Evolutionary conservation across 2,113 vertebrate genomes (phyloP), one percentile per base, ranked within the genome.

Genomic region (Ammodytes dubius): DNA sequence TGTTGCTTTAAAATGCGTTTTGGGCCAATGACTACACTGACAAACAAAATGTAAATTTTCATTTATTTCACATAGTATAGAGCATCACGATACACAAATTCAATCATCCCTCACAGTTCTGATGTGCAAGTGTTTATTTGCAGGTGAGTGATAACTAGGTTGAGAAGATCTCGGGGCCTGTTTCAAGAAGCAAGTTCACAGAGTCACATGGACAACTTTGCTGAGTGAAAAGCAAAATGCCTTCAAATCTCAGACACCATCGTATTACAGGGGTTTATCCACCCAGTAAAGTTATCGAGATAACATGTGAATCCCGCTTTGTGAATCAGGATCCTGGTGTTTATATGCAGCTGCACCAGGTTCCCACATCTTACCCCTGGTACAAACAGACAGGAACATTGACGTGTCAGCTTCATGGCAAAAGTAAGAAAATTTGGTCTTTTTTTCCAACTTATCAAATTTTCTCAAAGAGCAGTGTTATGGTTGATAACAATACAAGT

Each of bases 1-100:
- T 43, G 39, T 10, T 17, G 39, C 27, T 15, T 70, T 15, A 46
- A 66, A 27, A 39, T 0, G 1, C 46, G 2, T 7, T 2, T 15
- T 49, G 13, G 3, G 3, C 2, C 0, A 42, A 53, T 56, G 39
- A 73, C 27, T 9, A 70, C 72, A 79, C 4, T 0, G 65, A 56
- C 49, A 47, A 58, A 15, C 15, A 71, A 72, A 82, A 76, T 75
- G 69, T 59, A 74, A 82, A 74, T 83, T 47, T 73, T 74, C 43
- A 65, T 90, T 93, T 91, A 91, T 93, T 92, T 87, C 86, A 92
- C 88, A 91, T 89, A 59, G 84, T 86, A 88, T 79, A 87, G 27
- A 27, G 67, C 81, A 59, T 90, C 84, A 87, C 86, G 86, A 85
- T 87, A 90, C 82, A 91, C 69, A 40, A 85, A 79, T 72, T 84